Percentiles rank a stretch among this genome's conserved stretches.
These are phyloP conservation scores for Calosoma granatense DNA, from an alignment of 1,140 invertebrate genomes.

Conservation along the genomic window DNA sequence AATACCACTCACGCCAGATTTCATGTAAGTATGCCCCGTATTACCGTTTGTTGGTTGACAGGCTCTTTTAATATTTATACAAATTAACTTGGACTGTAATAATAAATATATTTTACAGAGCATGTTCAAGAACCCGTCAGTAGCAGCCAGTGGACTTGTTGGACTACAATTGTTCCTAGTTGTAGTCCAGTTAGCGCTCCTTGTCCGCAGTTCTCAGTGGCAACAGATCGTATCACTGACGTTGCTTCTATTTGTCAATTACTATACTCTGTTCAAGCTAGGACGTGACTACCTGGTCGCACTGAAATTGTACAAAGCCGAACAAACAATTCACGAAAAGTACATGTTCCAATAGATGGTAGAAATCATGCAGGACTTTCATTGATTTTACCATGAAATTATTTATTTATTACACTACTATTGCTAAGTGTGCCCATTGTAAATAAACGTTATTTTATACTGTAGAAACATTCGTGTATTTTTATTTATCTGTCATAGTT, in stretches of 20 bases:
- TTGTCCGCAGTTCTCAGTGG: conserved; percentile 77
- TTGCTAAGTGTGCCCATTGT: neutral
- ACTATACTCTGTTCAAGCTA: conserved; percentile 84
- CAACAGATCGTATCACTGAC: conserved; percentile 80
- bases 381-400: neutral
- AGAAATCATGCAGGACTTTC: neutral
- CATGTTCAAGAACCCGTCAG: conserved; percentile 79
- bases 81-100: neutral
- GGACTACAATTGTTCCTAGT: conserved; percentile 63
- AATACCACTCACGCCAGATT: conserved; percentile 72
- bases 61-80: neutral
- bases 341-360: conserved; percentile 15
- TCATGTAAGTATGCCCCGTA: conserved; percentile 82
- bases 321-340: conserved; percentile 57
- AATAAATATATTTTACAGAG: conserved; percentile 47
- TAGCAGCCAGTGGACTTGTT: conserved; percentile 63
- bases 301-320: conserved; percentile 67
- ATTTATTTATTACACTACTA: neutral
- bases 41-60: neutral
- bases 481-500: no score
- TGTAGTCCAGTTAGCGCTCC: conserved; percentile 58
- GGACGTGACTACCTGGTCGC: conserved; percentile 76
- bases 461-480: no score
- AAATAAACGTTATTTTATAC: neutral
- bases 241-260: conserved; percentile 79